A percentile compares a stretch with the other conserved stretches of the same genome.
Conservation (phyloP, 2,113 vertebrate species). For the Semicossyphus pulcher region DNA sequence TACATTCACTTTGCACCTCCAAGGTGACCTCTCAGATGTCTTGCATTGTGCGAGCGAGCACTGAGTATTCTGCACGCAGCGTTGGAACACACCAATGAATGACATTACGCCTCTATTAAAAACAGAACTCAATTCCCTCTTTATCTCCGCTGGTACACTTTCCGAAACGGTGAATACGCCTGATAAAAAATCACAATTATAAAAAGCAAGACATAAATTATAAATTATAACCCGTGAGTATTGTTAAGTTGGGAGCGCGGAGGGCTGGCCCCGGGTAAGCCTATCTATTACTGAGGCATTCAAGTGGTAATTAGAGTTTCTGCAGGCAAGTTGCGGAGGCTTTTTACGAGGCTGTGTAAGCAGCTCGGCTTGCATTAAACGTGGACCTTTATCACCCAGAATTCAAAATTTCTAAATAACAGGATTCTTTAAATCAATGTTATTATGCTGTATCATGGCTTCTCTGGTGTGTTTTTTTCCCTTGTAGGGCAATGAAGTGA, state of each 20-base stretch:
- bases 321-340: constrained; percentile 3
- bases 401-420: constrained; percentile 17
- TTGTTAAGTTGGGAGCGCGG: constrained; percentile 10
- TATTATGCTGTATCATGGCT: constrained; percentile 9
- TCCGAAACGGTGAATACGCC: background rate
- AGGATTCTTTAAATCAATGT: constrained; percentile 3
- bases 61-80: background rate
- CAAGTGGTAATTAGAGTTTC: constrained; percentile 15
- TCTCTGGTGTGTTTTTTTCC: constrained; percentile 2
- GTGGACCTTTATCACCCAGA: background rate
- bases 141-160: constrained; percentile 14
- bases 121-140: constrained; percentile 21
- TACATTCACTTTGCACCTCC: background rate
- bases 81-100: background rate
- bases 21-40: background rate
- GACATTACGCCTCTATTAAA: background rate
- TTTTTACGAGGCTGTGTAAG: background rate
- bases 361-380: constrained; percentile 8
- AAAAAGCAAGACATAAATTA: constrained; percentile 8
- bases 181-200: constrained; percentile 47
- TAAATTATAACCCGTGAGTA: constrained; percentile 8
- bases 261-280: background rate
- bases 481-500: constrained; percentile 3
- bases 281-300: constrained; percentile 29
- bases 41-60: background rate